These are phyloP conservation scores for Aphelenchoides fujianensis DNA, from an alignment of 1,140 invertebrate species.

Conservation along the genomic window DNA sequence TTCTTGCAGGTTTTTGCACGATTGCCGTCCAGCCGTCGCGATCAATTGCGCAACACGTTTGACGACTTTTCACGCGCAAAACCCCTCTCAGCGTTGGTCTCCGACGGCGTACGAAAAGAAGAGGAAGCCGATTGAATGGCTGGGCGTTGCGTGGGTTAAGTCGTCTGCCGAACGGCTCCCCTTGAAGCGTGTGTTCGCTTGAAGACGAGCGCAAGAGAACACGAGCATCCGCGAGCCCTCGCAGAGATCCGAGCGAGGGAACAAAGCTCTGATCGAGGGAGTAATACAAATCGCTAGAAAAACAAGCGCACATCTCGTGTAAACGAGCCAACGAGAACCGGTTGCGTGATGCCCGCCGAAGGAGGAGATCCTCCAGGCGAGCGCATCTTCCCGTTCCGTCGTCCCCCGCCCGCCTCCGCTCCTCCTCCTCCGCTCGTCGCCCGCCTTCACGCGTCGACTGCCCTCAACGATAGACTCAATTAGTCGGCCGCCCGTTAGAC, in stretches of 20 bases:
- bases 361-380: too few relatives aligned
- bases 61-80: too few relatives aligned
- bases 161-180: neutral
- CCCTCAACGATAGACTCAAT: neutral
- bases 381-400: neutral
- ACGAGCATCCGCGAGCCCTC: neutral
- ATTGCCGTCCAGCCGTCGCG: too few relatives aligned
- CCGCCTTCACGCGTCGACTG: too few relatives aligned
- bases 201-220: neutral
- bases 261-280: too few relatives aligned
- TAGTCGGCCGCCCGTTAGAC: neutral
- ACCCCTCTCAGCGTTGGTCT: too few relatives aligned
- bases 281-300: neutral
- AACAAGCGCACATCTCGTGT: neutral
- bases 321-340: neutral
- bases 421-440: neutral
- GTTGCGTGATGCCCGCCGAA: neutral
- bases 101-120: neutral
- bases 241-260: neutral
- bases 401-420: too few relatives aligned
- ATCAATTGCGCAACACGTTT: conserved; percentile 1
- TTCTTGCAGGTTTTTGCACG: too few relatives aligned
- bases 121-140: neutral
- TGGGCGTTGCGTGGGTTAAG: neutral
- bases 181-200: neutral